Conservation (phyloP, 2,113 vertebrate genomes). For the Tylochromis polylepis region DNA sequence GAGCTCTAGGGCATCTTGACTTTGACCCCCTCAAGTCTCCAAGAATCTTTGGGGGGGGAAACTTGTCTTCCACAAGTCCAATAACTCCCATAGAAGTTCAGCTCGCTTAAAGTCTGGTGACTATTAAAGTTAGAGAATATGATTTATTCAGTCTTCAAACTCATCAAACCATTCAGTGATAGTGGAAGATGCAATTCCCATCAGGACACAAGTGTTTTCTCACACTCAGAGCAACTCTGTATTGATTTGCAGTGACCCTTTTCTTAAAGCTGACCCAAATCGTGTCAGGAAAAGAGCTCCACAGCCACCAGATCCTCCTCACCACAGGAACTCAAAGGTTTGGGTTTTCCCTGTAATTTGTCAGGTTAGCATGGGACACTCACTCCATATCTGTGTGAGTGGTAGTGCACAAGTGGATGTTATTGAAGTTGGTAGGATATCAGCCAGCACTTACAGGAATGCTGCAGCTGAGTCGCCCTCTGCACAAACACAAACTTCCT, state of each 20-base stretch:
- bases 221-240: not conserved
- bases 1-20: not conserved
- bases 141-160: not conserved
- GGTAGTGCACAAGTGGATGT: not conserved
- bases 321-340: not conserved
- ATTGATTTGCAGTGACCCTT: not conserved
- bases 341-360: not conserved
- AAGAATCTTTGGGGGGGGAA: not conserved
- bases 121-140: not conserved
- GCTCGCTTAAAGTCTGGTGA: not conserved
- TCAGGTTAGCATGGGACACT: not conserved
- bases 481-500: constrained; percentile 62
- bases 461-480: constrained; percentile 22
- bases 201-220: not conserved
- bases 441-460: constrained; percentile 23
- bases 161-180: not conserved
- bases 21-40: not conserved
- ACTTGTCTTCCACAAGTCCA: not conserved
- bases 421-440: constrained; percentile 1
- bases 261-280: not conserved
- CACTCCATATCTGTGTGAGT: not conserved
- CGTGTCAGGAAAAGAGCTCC: not conserved
- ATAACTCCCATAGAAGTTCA: not conserved
- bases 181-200: not conserved
- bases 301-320: not conserved